These are phyloP conservation scores for Petaurus breviceps DNA, from an alignment of 2,113 vertebrate species.

Conservation along the genomic window DNA sequence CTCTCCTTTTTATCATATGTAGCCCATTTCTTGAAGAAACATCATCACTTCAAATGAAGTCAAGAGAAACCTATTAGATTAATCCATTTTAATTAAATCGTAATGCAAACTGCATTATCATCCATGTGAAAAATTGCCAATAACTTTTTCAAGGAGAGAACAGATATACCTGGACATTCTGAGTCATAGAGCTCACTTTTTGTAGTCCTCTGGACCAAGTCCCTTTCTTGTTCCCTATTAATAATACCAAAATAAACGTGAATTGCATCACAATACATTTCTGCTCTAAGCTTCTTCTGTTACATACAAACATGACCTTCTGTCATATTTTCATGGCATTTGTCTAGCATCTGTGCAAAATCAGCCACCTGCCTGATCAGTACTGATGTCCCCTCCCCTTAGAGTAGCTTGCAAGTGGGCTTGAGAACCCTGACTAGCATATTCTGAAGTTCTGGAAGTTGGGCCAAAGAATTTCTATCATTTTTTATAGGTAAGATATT, in stretches of 20 bases:
- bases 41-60: constrained; percentile 65
- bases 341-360: constrained; percentile 14
- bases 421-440: constrained; percentile 16
- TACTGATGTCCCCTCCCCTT: not conserved
- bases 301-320: constrained; percentile 7
- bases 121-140: constrained; percentile 47
- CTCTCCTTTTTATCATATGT: constrained; percentile 9
- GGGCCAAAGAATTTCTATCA: constrained; percentile 40
- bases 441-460: constrained; percentile 8
- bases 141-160: constrained; percentile 49
- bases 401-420: constrained; percentile 22
- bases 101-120: constrained; percentile 57
- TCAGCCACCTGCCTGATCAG: constrained; percentile 2
- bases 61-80: constrained; percentile 45
- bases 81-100: constrained; percentile 69
- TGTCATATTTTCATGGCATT: constrained; percentile 38
- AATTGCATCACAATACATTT: constrained; percentile 37
- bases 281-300: constrained; percentile 50
- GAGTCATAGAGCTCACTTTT: constrained; percentile 8
- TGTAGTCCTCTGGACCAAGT: constrained; percentile 35
- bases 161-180: constrained; percentile 5
- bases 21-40: constrained; percentile 61
- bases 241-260: constrained; percentile 8
- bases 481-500: constrained; percentile 15
- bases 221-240: constrained; percentile 31